A percentile compares a stretch with the other conserved stretches of the same genome.
These are phyloP conservation scores for Threskiornis aethiopicus DNA, from an alignment of 2,797 vertebrate genomes.

Conservation along the genomic window DNA sequence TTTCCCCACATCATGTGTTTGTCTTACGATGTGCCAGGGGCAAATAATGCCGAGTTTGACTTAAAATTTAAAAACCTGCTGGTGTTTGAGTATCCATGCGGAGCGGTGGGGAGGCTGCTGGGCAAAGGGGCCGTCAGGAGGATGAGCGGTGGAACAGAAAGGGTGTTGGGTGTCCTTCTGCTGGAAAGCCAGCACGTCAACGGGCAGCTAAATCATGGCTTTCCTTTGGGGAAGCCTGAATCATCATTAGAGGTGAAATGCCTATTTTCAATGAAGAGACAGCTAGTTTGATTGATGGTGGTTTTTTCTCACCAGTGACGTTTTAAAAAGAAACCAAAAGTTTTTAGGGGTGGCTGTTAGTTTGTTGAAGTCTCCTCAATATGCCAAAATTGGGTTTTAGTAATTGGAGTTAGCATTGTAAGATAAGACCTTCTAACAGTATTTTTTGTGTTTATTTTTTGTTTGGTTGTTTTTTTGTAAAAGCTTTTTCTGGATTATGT, in stretches of 20 bases:
- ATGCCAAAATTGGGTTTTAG: not conserved
- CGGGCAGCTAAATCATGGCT: not conserved
- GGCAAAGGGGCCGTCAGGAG: not conserved
- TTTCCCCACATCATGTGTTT: not conserved
- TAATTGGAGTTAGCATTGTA: constrained; percentile 10
- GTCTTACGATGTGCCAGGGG: not conserved
- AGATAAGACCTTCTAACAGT: not conserved
- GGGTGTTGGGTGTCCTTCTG: not conserved
- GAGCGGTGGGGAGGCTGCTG: not conserved
- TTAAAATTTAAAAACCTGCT: not conserved
- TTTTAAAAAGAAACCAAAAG: constrained; percentile 47
- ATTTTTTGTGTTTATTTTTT: not conserved
- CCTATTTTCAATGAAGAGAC: not conserved
- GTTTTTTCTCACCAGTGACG: not conserved
- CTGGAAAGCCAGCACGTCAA: not conserved
- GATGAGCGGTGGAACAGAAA: too few species aligned
- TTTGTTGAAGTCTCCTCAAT: constrained; percentile 16
- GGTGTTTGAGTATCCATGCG: not conserved
- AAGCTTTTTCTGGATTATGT: not conserved
- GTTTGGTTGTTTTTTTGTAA: not conserved
- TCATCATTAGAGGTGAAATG: not conserved
- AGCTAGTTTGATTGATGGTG: not conserved
- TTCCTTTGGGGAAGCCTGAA: not conserved
- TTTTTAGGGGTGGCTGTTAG: not conserved
- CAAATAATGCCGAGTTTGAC: not conserved